Base-by-base conservation (phyloP, 2,888 invertebrate species). In the Acanthosepion pharaonis region DNA sequence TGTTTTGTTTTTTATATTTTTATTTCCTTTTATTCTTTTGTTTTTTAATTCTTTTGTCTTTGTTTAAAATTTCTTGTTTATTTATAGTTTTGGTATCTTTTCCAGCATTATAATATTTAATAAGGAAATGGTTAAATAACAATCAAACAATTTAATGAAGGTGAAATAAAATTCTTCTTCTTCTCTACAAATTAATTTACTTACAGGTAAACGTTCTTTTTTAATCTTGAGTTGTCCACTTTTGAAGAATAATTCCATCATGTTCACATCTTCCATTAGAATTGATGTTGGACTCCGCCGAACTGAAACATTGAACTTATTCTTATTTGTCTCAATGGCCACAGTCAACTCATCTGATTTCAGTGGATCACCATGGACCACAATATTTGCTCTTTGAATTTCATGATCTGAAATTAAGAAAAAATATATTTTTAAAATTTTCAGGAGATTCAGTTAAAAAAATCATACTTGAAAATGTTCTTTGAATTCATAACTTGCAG, bases 191-290 rank as follows among this genome's bases (percentile, higher is more conserved):
- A 78, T 1, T 9, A 53, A 49, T 20, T 23, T 53, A 93, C 49
- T 93, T 51, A 93, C 93, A 6, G 93, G 93, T 93, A 93, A 28
- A n/a, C 53, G 93, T 51, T 93, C 93, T 6, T 93, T 93, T 93
- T 93, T 53, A n/a, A 93, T 93, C 53, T 93, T 93, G 11, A 93
- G 53, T 28, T 93, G 28, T 51, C 93, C 93, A n/a, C 93, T 93
- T 18, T 93, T 93, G 33, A 93, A 93, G 18, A 33, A 93, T 28
- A 93, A n/a, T 53, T 93, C 51, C 93, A 93, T 93, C 28, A 93
- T n/a, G 28, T 93, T n/a, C 5, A 93, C 53, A 93, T 93, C 93
- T 51, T 93, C 93, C 93, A 93, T 93, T n/a, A 93, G 93, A 53
- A 93, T 93, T 18, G 93, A 93, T 28, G 93, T 53, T 18, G 93